Evolutionary conservation across 1,140 invertebrate species (phyloP).

Genomic region (Mesaphorura yosii): DNA sequence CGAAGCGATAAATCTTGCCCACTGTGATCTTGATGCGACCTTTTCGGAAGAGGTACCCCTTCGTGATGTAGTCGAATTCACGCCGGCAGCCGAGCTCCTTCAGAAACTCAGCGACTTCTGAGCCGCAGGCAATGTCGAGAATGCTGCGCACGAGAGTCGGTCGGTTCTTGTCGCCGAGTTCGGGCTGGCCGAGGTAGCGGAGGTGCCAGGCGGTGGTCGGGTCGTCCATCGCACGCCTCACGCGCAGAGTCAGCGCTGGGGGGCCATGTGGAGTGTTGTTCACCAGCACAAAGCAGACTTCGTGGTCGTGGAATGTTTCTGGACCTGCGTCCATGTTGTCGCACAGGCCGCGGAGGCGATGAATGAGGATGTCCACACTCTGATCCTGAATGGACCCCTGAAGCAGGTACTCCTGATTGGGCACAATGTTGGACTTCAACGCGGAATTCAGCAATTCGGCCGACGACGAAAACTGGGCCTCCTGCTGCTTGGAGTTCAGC

Average conservation of each 20-base stretch:
- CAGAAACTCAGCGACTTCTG: slow-evolving; percentile 80
- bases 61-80: slow-evolving; percentile 87
- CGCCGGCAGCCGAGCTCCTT: slow-evolving; percentile 77
- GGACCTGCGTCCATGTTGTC: slow-evolving; percentile 84
- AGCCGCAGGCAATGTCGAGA: slow-evolving; percentile 80
- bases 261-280: slow-evolving; percentile 16
- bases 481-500: neutral
- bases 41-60: slow-evolving; percentile 92
- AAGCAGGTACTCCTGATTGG: slow-evolving; percentile 78
- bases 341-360: slow-evolving; percentile 78
- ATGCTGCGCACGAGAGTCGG: slow-evolving; percentile 81
- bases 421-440: slow-evolving; percentile 42
- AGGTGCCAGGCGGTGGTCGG: slow-evolving; percentile 73
- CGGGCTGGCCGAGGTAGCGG: slow-evolving; percentile 51
- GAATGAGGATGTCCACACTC: slow-evolving; percentile 82
- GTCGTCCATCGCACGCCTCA: slow-evolving; percentile 62
- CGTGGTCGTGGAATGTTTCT: slow-evolving; percentile 61
- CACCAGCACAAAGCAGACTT: slow-evolving; percentile 21
- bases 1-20: slow-evolving; percentile 72
- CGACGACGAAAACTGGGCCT: neutral
- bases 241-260: slow-evolving; percentile 54
- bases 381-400: slow-evolving; percentile 84
- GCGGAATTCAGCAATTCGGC: neutral
- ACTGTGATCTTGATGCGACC: slow-evolving; percentile 94
- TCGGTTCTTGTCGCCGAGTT: slow-evolving; percentile 57